Evolutionary conservation across 2,113 vertebrate genomes (phyloP).

Genomic region (Nesoenas mayeri): DNA sequence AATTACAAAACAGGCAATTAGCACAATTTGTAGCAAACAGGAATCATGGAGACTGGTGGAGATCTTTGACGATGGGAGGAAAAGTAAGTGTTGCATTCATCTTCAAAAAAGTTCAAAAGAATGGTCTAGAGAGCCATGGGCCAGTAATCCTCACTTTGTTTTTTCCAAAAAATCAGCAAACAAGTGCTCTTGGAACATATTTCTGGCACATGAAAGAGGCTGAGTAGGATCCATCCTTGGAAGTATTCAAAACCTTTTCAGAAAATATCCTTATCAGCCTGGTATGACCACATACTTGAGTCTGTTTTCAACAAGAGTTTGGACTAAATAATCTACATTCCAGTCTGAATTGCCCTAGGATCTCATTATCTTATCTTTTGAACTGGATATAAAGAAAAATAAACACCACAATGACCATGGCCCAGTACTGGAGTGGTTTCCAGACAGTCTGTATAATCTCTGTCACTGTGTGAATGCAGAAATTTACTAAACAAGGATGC

Average conservation of each 20-base stretch:
- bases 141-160: background rate
- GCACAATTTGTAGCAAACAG: background rate
- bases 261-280: background rate
- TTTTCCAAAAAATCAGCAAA: background rate
- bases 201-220: background rate
- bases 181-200: background rate
- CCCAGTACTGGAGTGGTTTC: background rate
- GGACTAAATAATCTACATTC: background rate
- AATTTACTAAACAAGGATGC: background rate
- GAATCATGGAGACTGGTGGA: background rate
- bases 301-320: background rate
- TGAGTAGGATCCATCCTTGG: background rate
- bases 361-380: background rate
- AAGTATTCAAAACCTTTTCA: background rate
- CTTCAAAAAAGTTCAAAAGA: background rate
- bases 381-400: background rate
- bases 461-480: background rate
- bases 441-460: background rate
- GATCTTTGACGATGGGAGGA: background rate
- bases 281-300: background rate
- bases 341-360: background rate
- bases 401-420: background rate
- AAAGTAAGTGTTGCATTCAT: background rate
- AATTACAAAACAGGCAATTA: background rate
- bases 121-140: background rate